Evolutionary conservation across 2,113 vertebrate species (phyloP), one percentile per base, ranked within the genome.

Genomic region (Serilophus lunatus): DNA sequence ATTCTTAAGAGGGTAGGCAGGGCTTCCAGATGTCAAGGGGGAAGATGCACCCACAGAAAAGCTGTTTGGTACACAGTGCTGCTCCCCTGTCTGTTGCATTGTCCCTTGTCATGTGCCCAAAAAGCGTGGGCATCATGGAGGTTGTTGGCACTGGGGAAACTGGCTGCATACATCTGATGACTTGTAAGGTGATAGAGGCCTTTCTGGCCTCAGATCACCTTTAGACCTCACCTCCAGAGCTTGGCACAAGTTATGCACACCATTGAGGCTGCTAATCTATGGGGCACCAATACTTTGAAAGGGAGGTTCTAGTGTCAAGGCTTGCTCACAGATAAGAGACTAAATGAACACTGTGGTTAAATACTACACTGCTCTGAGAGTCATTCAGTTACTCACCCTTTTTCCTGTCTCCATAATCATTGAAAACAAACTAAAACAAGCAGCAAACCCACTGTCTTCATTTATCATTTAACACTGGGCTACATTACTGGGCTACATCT

Each of bases 91-190:
- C 4, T 18, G 9, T 82, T 15, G 24, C 26, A 12, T 6, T 78
- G 31, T 71, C 36, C 59, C 20, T 61, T 60, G 59, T 24, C 24
- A 40, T 0, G 0, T 35, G 36, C 12, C 24, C 4, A 18, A 12
- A 26, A 60, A 74, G 53, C 22, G 8, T 4, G 18, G 60, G 24
- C 20, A 36, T 9, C 44, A 23, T 19, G 47, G 45, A 36, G 26
- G 9, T 77, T 24, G 14, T 49, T 75, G n/a, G 11, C 76, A 44
- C 12, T 23, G 14, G 38, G n/a, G 29, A 85, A 47, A 51, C 56
- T 1, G 6, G 6, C 20, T 44, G 47, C 26, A 2, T 25, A 64
- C 50, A 23, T 76, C 50, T 53, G 64, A 47, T 47, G 44, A 13
- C 29, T 24, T 71, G 57, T 54, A 31, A 20, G 40, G 10, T 36